phyloP scores from a whole-genome alignment of 64 coral and sea anemone species.

The Porites australiensis region DNA sequence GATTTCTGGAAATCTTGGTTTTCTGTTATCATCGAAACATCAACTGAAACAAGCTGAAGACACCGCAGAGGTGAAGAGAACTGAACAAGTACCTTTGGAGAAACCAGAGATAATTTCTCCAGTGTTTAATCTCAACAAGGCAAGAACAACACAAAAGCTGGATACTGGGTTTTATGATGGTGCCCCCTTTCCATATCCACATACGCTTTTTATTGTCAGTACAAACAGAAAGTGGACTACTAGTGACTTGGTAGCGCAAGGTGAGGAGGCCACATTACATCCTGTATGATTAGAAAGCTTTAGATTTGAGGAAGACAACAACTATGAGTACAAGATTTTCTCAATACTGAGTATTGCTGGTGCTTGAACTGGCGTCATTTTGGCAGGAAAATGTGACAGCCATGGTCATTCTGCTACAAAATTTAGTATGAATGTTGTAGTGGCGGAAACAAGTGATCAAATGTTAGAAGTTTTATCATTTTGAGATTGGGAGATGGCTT shows the following conservation, averaged over 20 bases:
- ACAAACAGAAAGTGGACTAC: constrained; percentile 81
- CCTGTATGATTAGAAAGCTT: no score
- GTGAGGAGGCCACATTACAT: constrained; percentile 34
- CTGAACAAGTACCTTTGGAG: constrained; percentile 54
- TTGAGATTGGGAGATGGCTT: no score
- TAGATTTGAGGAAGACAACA: no score
- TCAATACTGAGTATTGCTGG: no score
- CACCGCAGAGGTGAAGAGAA: constrained; percentile 54
- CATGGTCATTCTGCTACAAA: no score
- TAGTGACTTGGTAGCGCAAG: constrained; percentile 89
- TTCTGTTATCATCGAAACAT: constrained; percentile 87
- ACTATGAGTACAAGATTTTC: no score
- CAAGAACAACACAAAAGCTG: constrained; percentile 54
- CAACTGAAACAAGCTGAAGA: constrained; percentile 57
- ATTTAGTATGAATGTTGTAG: no score
- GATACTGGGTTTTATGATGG: constrained; percentile 85
- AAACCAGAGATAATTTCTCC: constrained; percentile 92
- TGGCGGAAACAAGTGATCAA: no score
- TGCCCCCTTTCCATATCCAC: constrained; percentile 82
- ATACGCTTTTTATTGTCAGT: constrained; percentile 86
- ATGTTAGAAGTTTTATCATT: no score
- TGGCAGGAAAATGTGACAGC: no score
- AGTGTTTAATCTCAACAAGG: constrained; percentile 83
- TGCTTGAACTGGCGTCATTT: no score
- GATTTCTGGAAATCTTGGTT: constrained; percentile 86